Evolutionary conservation across 2,888 invertebrate species (phyloP).

Genomic region (Dasypolia templi): DNA sequence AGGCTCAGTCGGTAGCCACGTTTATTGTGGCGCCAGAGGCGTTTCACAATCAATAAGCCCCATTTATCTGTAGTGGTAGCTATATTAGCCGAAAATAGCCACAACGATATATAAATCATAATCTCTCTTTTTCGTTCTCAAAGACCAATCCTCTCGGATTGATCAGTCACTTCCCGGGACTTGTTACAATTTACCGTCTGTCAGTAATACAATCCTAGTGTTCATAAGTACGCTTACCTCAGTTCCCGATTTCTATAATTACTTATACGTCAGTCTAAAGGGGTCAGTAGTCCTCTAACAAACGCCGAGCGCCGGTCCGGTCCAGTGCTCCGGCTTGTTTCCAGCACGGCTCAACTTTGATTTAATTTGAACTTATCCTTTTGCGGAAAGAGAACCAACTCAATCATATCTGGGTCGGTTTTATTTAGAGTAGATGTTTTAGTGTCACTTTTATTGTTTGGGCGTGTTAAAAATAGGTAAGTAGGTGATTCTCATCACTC

Average conservation of each 20-base stretch:
- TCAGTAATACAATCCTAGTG: constrained; percentile 17
- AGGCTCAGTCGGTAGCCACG: too few relatives aligned
- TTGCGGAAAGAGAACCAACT: constrained; percentile 10
- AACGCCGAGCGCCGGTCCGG: constrained; percentile 34
- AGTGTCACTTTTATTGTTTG: not conserved
- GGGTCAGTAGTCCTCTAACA: constrained; percentile 36
- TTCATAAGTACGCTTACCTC: constrained; percentile 19
- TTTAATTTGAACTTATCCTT: constrained; percentile 56
- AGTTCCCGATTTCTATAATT: constrained; percentile 9
- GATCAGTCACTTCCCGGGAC: constrained; percentile 23
- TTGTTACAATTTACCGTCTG: constrained; percentile 14
- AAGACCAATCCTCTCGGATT: not conserved
- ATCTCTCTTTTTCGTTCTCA: constrained; percentile 22
- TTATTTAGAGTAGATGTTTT: not conserved
- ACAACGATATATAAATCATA: too few relatives aligned
- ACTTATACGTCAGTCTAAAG: constrained; percentile 22
- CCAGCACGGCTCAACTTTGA: constrained; percentile 45
- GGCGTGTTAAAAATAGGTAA: not conserved
- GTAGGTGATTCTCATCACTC: not conserved
- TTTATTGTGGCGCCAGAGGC: too few relatives aligned
- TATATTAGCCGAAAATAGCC: too few relatives aligned
- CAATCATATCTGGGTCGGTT: too few relatives aligned
- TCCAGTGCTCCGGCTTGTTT: constrained; percentile 42
- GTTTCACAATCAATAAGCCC: too few relatives aligned
- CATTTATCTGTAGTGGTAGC: too few relatives aligned